A percentile compares a stretch with the other conserved stretches of the same genome.
phyloP scores from a whole-genome alignment of 2,797 vertebrate genomes.

The Chloroceryle inda region DNA sequence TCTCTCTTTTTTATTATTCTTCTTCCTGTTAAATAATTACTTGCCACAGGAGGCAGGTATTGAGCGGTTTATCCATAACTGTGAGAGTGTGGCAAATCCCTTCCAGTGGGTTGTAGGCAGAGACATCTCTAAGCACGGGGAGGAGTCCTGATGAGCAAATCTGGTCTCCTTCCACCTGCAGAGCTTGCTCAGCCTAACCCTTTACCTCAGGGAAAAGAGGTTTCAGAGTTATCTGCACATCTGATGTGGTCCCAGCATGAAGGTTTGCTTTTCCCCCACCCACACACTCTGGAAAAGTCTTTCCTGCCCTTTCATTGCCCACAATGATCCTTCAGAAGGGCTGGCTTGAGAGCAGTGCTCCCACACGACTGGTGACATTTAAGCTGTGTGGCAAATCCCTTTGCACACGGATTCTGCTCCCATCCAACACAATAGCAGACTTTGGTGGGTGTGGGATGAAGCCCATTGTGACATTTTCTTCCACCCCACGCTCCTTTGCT shows the following conservation, averaged over 20 bases:
- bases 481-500: conserved; percentile 49
- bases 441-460: neutral
- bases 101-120: neutral
- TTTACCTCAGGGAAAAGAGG: neutral
- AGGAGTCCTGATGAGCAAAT: neutral
- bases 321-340: conserved; percentile 57
- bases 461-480: conserved; percentile 65
- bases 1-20: neutral
- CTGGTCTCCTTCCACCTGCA: neutral
- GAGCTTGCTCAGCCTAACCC: neutral
- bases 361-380: conserved; percentile 71
- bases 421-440: conserved; percentile 19
- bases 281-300: conserved; percentile 21
- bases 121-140: neutral
- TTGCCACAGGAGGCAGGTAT: neutral
- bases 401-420: neutral
- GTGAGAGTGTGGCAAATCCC: neutral
- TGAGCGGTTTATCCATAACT: neutral
- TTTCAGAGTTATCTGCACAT: neutral
- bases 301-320: conserved; percentile 49
- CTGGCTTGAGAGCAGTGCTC: conserved; percentile 24
- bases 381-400: neutral
- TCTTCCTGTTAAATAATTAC: neutral
- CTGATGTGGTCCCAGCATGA: neutral
- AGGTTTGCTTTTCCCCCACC: neutral